Evolutionary conservation across 2,797 vertebrate genomes (phyloP), one percentile per base, ranked within the genome.

Genomic region (Threskiornis aethiopicus): DNA sequence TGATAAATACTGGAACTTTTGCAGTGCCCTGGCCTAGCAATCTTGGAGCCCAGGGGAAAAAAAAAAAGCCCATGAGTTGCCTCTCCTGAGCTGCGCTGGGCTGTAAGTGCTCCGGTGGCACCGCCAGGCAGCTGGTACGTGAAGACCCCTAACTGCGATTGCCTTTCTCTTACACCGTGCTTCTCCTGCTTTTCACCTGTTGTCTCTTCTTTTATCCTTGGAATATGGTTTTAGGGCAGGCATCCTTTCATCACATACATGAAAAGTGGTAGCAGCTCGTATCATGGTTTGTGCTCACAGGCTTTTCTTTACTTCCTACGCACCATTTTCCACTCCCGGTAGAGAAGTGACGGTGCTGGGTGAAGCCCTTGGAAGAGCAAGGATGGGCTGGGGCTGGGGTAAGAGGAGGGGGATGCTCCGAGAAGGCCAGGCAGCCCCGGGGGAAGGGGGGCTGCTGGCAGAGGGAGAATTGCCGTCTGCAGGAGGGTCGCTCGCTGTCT

Each of bases 231-330:
- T 77, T 18, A 35, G 51, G 46, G 37, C 41, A 61, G 37, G 52
- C 1, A 3, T 19, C 37, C n/a, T 75, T 69, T 41, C 31, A 59
- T 17, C 20, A 14, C 0, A 0, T 19, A 9, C 17, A 2, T 37
- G 37, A 57, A 17, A 46, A 72, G 24, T 1, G 8, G 29, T 31
- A 44, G 42, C 76, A 39, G 79, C 46, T 75, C 2, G 0, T 14
- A 14, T 5, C 67, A 4, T 49, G 31, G 49, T 20, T 90, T 42
- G 7, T 5, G 24, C 57, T 64, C 15, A 5, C 10, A 10, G 57
- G n/a, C 37, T 47, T 18, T 25, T 13, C 64, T 67, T 55, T 29
- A 2, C 35, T 81, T 41, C 41, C 46, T 16, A 5, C 0, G 3
- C 31, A 19, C 1, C 8, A 1, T 47, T 42, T 70, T 7, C 35